Evolutionary conservation across 2,797 vertebrate species (phyloP), one percentile per base, ranked within the genome.

Genomic region (Eptatretus atami): DNA sequence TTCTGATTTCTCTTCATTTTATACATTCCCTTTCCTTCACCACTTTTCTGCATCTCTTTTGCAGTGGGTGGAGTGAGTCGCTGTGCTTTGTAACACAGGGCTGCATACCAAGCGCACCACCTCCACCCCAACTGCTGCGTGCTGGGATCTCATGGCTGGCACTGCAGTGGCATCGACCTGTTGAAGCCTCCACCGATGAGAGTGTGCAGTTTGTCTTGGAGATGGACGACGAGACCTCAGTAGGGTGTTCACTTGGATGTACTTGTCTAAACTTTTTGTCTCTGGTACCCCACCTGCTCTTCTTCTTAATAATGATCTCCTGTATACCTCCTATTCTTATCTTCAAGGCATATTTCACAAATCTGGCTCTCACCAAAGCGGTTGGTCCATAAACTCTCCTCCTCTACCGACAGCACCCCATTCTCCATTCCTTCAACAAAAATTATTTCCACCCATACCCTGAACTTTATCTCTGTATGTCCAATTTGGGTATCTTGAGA

Each of bases 191-290:
- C 25, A 83, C 84, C 68, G 90, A 94, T 73, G 90, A 96, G 70
- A 83, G 86, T 68, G 83, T 93, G 73, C 78, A 74, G 53, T 96
- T 95, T 70, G 74, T 81, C 73, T 77, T 96, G 73, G 90, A 96
- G 76, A 94, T 96, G 90, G 90, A 96, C 70, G 88, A 93, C 72
- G 83, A 88, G 73, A 79, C 80, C 73, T 86, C 80, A 74, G 88
- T 96, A 77, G 76, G 81, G 77, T 66, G 65, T 61, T 53, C 72
- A 66, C 53, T 6, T 10, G 31, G 31, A 44, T 44, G 31, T 8
- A 44, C 10, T n/a, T 15, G 15, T 11, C 55, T 60, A 9, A n/a
- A 24, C 55, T 53, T 14, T 54, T 66, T 67, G n/a, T 64, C 52
- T 65, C 24, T 55, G 67, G 68, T 67, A 11, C 15, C 66, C 0